Evolutionary conservation across 1,140 invertebrate genomes (phyloP).

Genomic region (Elymnias hypermnestra): DNA sequence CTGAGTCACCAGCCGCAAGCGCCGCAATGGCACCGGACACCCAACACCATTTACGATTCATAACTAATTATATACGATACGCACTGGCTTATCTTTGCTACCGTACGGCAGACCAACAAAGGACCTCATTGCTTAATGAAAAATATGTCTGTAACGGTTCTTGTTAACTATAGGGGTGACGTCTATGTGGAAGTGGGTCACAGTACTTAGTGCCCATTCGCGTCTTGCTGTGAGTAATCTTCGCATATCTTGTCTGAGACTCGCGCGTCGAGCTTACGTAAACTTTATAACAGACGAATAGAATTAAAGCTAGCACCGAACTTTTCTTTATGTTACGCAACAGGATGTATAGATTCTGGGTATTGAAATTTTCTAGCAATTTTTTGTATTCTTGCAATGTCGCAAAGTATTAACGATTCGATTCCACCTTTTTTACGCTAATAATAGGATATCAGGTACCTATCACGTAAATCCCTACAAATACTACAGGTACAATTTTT

Average conservation of each 20-base stretch:
- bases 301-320: background rate
- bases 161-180: constrained; percentile 12
- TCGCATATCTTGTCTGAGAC: background rate
- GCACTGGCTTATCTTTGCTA: constrained; percentile 25
- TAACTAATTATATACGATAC: constrained; percentile 18
- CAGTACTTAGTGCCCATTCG: constrained; percentile 7
- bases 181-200: constrained; percentile 12
- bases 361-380: too few relatives aligned
- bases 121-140: constrained; percentile 7
- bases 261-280: background rate
- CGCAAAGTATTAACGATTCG: too few relatives aligned
- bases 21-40: constrained; percentile 27
- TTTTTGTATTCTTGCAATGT: too few relatives aligned
- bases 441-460: too few relatives aligned
- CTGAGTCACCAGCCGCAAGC: constrained; percentile 39
- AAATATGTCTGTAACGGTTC: constrained; percentile 14
- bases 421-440: too few relatives aligned
- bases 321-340: too few relatives aligned
- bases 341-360: too few relatives aligned
- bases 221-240: constrained; percentile 1
- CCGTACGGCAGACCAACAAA: constrained; percentile 5
- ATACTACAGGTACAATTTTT: too few relatives aligned
- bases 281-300: background rate
- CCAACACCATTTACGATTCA: constrained; percentile 26
- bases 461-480: too few relatives aligned